These are phyloP conservation scores for Embidobia sp. DNA, from an alignment of 2,888 invertebrate genomes.

Conservation along the genomic window DNA sequence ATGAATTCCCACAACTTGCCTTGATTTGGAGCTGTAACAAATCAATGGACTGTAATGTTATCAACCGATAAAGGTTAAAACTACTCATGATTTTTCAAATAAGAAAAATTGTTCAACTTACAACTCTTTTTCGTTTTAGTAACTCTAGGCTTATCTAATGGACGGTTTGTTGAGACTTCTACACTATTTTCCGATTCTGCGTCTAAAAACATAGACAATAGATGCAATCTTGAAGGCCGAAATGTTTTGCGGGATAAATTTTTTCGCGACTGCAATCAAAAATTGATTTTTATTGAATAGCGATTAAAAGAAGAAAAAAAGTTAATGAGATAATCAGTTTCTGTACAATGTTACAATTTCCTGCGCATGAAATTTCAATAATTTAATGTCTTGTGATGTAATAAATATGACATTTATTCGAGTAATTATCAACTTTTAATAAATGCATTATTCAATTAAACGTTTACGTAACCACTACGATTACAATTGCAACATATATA, in stretches of 20 bases:
- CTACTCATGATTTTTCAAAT: not conserved
- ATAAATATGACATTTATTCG: conserved; percentile 30
- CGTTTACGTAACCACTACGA: conserved; percentile 30
- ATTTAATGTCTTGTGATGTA: conserved; percentile 21
- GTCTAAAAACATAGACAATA: conserved; percentile 68
- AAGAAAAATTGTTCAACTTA: conserved; percentile 67
- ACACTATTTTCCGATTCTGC: conserved; percentile 79
- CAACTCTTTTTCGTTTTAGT: conserved; percentile 76
- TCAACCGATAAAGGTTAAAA: no score
- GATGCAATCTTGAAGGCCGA: conserved; percentile 42
- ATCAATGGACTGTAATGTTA: no score
- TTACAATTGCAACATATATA: conserved; percentile 24
- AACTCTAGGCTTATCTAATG: conserved; percentile 83
- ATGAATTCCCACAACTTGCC: conserved; percentile 91
- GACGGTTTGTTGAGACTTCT: conserved; percentile 83
- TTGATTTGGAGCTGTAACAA: conserved; percentile 73
- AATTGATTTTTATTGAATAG: not conserved
- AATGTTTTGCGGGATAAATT: no score
- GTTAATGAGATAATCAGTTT: conserved; percentile 15
- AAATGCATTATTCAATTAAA: conserved; percentile 49
- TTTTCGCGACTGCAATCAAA: not conserved
- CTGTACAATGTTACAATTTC: conserved; percentile 43
- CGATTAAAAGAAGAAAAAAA: not conserved
- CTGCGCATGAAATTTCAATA: conserved; percentile 38
- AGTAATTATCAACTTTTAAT: conserved; percentile 42